Evolutionary conservation across 2,888 invertebrate species (phyloP).

Genomic region (Eurytoma californica): DNA sequence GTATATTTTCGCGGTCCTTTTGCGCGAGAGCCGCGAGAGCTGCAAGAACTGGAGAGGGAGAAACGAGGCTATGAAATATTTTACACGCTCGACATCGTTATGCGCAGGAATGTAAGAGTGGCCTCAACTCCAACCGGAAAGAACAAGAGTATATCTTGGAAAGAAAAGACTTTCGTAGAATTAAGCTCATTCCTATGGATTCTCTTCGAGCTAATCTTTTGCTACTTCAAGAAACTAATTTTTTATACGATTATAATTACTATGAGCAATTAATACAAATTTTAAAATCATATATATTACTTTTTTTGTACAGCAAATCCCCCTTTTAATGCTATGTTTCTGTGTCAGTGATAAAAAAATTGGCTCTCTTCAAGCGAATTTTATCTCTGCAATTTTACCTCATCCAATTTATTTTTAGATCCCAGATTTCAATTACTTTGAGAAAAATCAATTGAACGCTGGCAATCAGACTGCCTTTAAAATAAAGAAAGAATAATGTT

Average conservation of each 20-base stretch:
- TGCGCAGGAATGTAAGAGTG: constrained; percentile 19
- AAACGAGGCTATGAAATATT: constrained; percentile 45
- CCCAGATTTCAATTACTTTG: constrained; percentile 23
- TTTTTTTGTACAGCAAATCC: not conserved
- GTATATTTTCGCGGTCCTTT: constrained; percentile 46
- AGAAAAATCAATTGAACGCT: too few relatives aligned
- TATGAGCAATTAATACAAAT: too few relatives aligned
- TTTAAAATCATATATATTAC: too few relatives aligned
- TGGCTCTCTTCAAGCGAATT: not conserved
- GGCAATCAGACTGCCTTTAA: too few relatives aligned
- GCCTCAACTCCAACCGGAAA: not conserved
- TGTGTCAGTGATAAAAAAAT: not conserved
- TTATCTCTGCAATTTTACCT: constrained; percentile 15
- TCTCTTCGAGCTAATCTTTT: too few relatives aligned
- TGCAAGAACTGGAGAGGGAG: constrained; percentile 8
- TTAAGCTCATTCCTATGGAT: too few relatives aligned
- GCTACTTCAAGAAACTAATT: too few relatives aligned
- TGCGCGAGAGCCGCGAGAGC: not conserved
- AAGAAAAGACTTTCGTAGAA: too few relatives aligned
- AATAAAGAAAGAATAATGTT: too few relatives aligned
- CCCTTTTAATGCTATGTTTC: constrained; percentile 4
- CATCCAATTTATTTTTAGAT: constrained; percentile 28
- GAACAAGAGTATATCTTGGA: not conserved
- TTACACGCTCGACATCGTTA: constrained; percentile 38
- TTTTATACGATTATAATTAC: too few relatives aligned